A percentile compares a stretch with the other conserved stretches of the same genome.
These are phyloP conservation scores for Dendrophyllia cribrosa DNA, from an alignment of 64 coral and sea anemone species.

Conservation along the genomic window DNA sequence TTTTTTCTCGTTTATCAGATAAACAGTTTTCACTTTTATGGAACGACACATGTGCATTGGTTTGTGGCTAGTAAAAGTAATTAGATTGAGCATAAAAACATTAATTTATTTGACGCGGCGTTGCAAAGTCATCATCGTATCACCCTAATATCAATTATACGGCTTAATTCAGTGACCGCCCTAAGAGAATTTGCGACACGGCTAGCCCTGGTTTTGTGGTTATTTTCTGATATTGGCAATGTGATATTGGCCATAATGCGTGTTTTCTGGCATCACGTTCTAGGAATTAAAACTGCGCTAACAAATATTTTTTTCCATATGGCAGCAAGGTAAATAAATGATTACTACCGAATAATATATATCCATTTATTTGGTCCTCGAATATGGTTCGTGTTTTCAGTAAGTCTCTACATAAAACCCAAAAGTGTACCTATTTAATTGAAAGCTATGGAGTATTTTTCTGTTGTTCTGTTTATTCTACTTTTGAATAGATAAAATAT, in stretches of 20 bases:
- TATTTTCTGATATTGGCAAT: neutral
- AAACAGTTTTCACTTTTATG: neutral
- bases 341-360: too few species aligned
- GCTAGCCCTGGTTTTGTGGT: neutral
- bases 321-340: too few species aligned
- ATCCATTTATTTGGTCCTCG: too few species aligned
- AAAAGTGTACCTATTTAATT: too few species aligned
- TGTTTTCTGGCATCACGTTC: neutral
- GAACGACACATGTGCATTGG: constrained; percentile 31
- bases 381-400: too few species aligned
- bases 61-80: constrained; percentile 24
- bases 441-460: too few species aligned
- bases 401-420: too few species aligned
- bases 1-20: constrained; percentile 15
- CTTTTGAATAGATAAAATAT: too few species aligned
- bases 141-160: constrained; percentile 24
- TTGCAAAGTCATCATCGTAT: neutral
- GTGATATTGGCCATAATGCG: neutral
- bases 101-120: constrained; percentile 40
- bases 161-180: neutral
- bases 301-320: too few species aligned
- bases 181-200: neutral
- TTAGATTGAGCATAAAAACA: constrained; percentile 23
- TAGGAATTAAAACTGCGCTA: neutral
- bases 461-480: too few species aligned